These are phyloP conservation scores for Lota lota DNA, from an alignment of 2,113 vertebrate genomes.

Conservation along the genomic window DNA sequence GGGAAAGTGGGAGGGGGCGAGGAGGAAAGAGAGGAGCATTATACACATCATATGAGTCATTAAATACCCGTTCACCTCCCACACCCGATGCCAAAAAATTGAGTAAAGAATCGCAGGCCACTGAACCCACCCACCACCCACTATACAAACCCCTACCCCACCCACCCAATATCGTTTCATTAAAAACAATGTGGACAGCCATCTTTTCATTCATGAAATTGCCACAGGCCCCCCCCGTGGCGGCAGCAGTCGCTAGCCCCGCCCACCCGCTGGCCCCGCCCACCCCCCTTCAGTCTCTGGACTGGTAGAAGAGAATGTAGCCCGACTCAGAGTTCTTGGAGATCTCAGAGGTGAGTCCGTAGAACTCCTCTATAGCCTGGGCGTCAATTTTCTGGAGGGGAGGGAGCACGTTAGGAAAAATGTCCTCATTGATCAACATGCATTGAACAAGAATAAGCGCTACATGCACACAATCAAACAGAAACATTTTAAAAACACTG, in stretches of 20 bases:
- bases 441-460: too few relatives aligned
- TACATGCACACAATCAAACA: background rate
- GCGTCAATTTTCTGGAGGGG: conserved; percentile 91
- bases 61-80: conserved; percentile 63
- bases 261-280: conserved; percentile 15
- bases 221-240: conserved; percentile 33
- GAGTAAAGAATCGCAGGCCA: conserved; percentile 36
- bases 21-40: conserved; percentile 23
- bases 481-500: background rate
- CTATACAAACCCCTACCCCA: conserved; percentile 53
- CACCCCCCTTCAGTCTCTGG: conserved; percentile 83
- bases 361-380: conserved; percentile 98
- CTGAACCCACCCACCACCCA: conserved; percentile 51
- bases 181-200: conserved; percentile 58
- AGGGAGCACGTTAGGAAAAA: conserved; percentile 11
- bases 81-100: conserved; percentile 57
- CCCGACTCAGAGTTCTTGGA: conserved; percentile 98
- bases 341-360: conserved; percentile 96
- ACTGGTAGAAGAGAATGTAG: conserved; percentile 99
- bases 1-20: too few relatives aligned
- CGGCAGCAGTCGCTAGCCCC: conserved; percentile 18
- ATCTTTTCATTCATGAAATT: conserved; percentile 56
- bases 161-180: conserved; percentile 38
- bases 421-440: background rate
- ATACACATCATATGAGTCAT: conserved; percentile 54